Evolutionary conservation across 2,113 vertebrate species (phyloP).

Genomic region (Pangasianodon gigas): DNA sequence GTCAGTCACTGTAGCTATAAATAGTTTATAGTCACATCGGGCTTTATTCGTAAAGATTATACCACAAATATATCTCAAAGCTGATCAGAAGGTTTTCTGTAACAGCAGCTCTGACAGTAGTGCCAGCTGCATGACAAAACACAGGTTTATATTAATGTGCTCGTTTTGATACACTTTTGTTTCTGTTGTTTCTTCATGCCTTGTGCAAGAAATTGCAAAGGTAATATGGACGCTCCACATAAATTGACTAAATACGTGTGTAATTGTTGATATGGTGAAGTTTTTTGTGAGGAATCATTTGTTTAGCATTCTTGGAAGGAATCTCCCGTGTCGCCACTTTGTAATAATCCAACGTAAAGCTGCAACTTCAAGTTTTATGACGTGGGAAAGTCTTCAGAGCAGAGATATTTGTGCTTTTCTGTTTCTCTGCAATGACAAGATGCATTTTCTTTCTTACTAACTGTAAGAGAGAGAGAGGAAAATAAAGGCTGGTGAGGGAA

Average conservation of each 20-base stretch:
- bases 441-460: not conserved
- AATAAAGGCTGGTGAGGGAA: not conserved
- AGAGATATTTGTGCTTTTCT: not conserved
- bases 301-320: not conserved
- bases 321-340: not conserved
- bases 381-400: not conserved
- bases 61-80: not conserved
- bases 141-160: not conserved
- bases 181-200: not conserved
- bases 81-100: not conserved
- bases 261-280: not conserved
- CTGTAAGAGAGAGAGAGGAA: not conserved
- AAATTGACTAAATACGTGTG: not conserved
- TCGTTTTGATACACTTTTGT: not conserved
- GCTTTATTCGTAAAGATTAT: not conserved
- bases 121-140: not conserved
- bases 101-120: too few species aligned
- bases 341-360: not conserved
- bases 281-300: not conserved
- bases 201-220: not conserved
- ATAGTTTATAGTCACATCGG: not conserved
- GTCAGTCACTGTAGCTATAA: slow-evolving; percentile 60
- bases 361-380: not conserved
- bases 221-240: not conserved
- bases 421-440: not conserved